Conservation (phyloP, 2,888 invertebrate genomes). For the Esperia sulphurella region DNA sequence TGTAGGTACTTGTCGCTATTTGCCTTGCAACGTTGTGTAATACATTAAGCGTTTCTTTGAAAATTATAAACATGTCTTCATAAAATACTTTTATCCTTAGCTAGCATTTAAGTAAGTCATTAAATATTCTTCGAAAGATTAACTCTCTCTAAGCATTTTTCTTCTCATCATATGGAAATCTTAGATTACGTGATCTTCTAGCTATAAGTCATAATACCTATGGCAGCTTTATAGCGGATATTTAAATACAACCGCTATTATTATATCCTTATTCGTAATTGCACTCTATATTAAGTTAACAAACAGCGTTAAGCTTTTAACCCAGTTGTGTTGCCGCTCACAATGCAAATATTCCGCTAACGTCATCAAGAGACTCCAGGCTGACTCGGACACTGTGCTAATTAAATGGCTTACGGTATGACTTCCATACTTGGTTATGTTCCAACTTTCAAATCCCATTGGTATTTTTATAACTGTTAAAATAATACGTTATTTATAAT, state of each 20-base stretch:
- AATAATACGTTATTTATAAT: not conserved
- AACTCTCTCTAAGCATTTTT: too few relatives aligned
- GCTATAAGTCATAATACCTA: too few relatives aligned
- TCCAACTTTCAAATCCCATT: conserved; percentile 4
- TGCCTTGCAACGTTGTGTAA: not conserved
- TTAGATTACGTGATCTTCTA: too few relatives aligned
- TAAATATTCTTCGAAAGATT: too few relatives aligned
- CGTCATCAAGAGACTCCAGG: conserved; percentile 30
- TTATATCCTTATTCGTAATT: conserved; percentile 13
- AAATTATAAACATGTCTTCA: not conserved
- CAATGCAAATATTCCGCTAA: conserved; percentile 52
- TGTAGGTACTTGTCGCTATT: not conserved
- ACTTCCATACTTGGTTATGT: conserved; percentile 5
- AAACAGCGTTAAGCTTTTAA: conserved; percentile 63
- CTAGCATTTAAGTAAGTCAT: too few relatives aligned
- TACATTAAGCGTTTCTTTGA: not conserved
- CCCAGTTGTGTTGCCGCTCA: conserved; percentile 43
- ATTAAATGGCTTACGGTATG: conserved; percentile 18
- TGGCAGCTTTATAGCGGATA: too few relatives aligned
- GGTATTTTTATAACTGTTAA: conserved; percentile 1
- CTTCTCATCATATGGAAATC: too few relatives aligned
- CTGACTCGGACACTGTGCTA: conserved; percentile 31
- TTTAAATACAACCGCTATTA: conserved; percentile 4
- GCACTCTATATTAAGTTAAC: conserved; percentile 24
- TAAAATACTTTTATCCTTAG: too few relatives aligned